These are phyloP conservation scores for Apostichopus leukothele DNA, from an alignment of 53 echinoderm and acorn worm genomes.

Conservation along the genomic window DNA sequence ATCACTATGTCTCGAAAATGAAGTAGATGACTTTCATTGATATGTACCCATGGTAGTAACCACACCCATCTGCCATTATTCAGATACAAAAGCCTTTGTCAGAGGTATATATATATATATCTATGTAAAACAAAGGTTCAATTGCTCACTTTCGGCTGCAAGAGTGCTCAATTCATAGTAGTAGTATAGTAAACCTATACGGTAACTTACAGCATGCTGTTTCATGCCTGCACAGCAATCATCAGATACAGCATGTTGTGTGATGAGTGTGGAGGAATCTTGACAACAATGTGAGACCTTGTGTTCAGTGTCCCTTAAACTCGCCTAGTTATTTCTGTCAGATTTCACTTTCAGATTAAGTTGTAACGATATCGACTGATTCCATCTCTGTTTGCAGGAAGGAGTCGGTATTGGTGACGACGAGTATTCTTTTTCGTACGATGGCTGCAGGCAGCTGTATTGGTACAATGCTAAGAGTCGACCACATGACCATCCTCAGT, in stretches of 20 bases:
- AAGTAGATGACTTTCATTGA: too few species aligned
- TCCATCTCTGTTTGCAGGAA: constrained; percentile 58
- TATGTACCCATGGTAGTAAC: too few species aligned
- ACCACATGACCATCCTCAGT: constrained; percentile 78
- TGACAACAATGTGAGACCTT: neutral
- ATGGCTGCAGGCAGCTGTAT: constrained; percentile 93
- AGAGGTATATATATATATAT: neutral
- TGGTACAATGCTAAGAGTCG: constrained; percentile 96
- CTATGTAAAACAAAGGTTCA: neutral
- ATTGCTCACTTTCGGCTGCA: too few species aligned
- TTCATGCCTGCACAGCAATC: too few species aligned
- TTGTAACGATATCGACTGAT: neutral
- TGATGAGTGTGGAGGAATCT: neutral
- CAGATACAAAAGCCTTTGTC: neutral
- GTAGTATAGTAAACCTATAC: too few species aligned
- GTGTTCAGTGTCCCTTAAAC: too few species aligned
- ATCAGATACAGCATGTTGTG: too few species aligned
- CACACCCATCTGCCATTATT: too few species aligned
- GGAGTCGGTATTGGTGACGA: constrained; percentile 98
- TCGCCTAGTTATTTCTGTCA: too few species aligned
- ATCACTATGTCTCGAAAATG: too few species aligned
- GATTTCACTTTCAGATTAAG: neutral
- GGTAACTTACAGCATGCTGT: too few species aligned
- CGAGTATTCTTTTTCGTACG: constrained; percentile 93
- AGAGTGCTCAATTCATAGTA: too few species aligned